A percentile compares a stretch with the other conserved stretches of the same genome.
These are phyloP conservation scores for Coturnix japonica DNA, from an alignment of 2,113 vertebrate genomes.

Conservation along the genomic window DNA sequence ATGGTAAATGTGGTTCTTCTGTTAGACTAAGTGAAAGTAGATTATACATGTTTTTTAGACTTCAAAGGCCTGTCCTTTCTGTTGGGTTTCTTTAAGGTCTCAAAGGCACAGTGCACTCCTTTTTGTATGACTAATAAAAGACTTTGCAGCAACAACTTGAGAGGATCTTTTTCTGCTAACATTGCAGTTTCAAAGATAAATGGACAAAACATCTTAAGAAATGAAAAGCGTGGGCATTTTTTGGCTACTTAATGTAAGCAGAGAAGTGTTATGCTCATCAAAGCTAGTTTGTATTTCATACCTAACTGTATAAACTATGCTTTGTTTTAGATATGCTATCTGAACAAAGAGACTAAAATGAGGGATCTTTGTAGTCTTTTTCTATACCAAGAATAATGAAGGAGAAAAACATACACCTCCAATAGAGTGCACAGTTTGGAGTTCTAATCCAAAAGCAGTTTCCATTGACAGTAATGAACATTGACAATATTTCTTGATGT, in stretches of 20 bases:
- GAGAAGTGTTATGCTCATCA: not conserved
- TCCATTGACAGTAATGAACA: not conserved
- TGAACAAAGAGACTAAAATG: not conserved
- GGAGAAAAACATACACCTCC: not conserved
- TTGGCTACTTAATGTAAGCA: not conserved
- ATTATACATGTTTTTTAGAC: conserved; percentile 73
- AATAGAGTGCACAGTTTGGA: not conserved
- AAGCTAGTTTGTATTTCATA: not conserved
- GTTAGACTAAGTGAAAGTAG: conserved; percentile 73
- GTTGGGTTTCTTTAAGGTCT: conserved; percentile 65
- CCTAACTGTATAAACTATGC: not conserved
- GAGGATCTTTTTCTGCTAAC: conserved; percentile 52
- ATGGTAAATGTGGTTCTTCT: conserved; percentile 69
- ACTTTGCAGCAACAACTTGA: conserved; percentile 33
- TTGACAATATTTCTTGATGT: not conserved
- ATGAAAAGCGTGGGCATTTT: not conserved
- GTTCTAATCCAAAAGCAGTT: not conserved
- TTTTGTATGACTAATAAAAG: conserved; percentile 57
- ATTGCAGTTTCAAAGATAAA: conserved; percentile 56
- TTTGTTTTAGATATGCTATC: not conserved
- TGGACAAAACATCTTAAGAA: not conserved
- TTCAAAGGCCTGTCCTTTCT: conserved; percentile 70
- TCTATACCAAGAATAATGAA: not conserved
- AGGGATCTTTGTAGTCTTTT: not conserved
- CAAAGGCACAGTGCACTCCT: conserved; percentile 27